Percentiles rank a stretch among this genome's conserved stretches.
phyloP scores from a whole-genome alignment of 2,797 vertebrate species.

The Intellagama lesueurii region DNA sequence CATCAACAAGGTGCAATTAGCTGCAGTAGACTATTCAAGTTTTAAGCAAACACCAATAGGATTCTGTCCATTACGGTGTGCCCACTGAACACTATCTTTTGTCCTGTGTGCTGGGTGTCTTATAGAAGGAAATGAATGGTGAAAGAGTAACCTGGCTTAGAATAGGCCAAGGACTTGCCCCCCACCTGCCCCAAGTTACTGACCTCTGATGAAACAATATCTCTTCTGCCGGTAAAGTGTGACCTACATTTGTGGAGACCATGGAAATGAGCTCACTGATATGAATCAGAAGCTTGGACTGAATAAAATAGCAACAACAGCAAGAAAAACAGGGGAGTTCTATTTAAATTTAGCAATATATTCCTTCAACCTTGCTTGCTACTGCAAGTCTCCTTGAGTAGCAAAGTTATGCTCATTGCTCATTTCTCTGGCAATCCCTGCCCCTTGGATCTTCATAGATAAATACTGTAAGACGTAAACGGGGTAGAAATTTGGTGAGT shows the following conservation, averaged over 20 bases:
- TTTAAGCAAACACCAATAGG: too few species aligned
- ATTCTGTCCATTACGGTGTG: too few species aligned
- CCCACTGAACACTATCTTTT: not conserved
- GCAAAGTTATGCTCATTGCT: not conserved
- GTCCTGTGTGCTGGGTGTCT: not conserved
- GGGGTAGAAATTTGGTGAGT: not conserved
- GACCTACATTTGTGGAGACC: not conserved
- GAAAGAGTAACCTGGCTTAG: too few species aligned
- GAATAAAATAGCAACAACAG: not conserved
- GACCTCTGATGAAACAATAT: too few species aligned
- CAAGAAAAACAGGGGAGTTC: not conserved
- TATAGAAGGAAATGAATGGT: not conserved
- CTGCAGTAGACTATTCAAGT: too few species aligned
- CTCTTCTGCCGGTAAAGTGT: too few species aligned
- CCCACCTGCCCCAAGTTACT: too few species aligned
- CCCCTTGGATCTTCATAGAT: not conserved
- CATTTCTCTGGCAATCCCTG: not conserved
- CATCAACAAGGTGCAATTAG: too few species aligned
- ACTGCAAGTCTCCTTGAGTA: not conserved
- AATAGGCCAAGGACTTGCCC: too few species aligned
- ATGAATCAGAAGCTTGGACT: too few species aligned
- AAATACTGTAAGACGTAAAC: not conserved
- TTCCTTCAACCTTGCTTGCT: not conserved
- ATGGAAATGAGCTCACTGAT: not conserved
- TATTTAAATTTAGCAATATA: not conserved